Evolutionary conservation across 2,113 vertebrate genomes (phyloP).

Genomic region (Hyla sarda): DNA sequence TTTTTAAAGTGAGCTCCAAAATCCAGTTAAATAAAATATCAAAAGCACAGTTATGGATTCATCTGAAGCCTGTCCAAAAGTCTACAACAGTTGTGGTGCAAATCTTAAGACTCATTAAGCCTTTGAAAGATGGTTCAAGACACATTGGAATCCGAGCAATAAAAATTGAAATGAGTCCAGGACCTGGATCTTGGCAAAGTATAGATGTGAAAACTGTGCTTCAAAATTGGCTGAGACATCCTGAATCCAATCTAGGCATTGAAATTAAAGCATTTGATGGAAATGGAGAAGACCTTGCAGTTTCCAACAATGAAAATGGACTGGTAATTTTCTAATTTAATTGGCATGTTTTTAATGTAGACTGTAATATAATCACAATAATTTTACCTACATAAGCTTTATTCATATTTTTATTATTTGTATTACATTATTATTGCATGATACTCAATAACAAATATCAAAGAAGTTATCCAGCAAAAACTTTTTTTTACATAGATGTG

Average conservation of each 20-base stretch:
- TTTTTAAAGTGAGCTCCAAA: slow-evolving; percentile 93
- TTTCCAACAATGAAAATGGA: slow-evolving; percentile 93
- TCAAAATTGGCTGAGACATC: slow-evolving; percentile 95
- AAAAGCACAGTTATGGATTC: slow-evolving; percentile 94
- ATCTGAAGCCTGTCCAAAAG: slow-evolving; percentile 85
- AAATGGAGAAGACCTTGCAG: slow-evolving; percentile 88
- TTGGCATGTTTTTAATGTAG: neutral
- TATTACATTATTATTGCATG: too few species aligned
- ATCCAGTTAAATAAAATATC: slow-evolving; percentile 90
- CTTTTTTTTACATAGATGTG: too few species aligned
- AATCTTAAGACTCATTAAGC: slow-evolving; percentile 92
- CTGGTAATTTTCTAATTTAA: slow-evolving; percentile 81
- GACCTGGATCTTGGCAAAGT: slow-evolving; percentile 93
- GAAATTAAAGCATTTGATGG: slow-evolving; percentile 95
- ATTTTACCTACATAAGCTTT: too few species aligned
- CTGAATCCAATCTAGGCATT: slow-evolving; percentile 98
- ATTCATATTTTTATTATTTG: too few species aligned
- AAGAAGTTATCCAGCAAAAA: too few species aligned
- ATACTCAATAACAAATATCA: too few species aligned
- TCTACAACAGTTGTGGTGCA: slow-evolving; percentile 94
- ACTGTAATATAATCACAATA: too few species aligned
- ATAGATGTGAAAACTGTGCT: slow-evolving; percentile 97
- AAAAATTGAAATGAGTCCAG: slow-evolving; percentile 94
- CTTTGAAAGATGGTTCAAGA: slow-evolving; percentile 86
- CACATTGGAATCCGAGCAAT: slow-evolving; percentile 85